phyloP scores from a whole-genome alignment of 1,140 invertebrate genomes.

The Trachelipus rathkii region DNA sequence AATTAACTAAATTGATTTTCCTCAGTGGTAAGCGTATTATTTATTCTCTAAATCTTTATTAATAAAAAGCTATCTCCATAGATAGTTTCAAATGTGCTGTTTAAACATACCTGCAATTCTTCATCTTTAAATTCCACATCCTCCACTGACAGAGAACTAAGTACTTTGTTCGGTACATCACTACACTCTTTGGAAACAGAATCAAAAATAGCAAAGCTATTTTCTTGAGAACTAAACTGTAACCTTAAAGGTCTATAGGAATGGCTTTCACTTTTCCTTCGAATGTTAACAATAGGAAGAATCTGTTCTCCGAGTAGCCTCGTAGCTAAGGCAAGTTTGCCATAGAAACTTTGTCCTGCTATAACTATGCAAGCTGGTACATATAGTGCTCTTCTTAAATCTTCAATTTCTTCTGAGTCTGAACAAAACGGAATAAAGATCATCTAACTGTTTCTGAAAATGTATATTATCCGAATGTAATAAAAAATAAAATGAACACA shows the following conservation, averaged over 20 bases:
- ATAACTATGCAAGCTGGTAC: not conserved
- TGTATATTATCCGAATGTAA: no score
- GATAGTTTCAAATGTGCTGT: not conserved
- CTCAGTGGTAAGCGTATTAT: no score
- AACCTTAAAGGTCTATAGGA: not conserved
- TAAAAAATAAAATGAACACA: no score
- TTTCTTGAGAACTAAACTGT: not conserved
- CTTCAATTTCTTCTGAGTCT: not conserved
- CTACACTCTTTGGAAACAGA: not conserved
- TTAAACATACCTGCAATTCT: not conserved
- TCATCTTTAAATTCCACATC: not conserved
- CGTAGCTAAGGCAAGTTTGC: not conserved
- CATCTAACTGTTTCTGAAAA: slow-evolving; percentile 1
- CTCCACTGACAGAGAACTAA: not conserved
- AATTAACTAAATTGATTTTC: no score
- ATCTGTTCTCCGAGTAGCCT: not conserved
- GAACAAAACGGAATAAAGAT: not conserved
- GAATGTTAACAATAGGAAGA: not conserved
- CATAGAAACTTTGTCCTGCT: not conserved
- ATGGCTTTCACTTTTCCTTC: not conserved
- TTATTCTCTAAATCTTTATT: no score
- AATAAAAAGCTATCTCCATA: no score
- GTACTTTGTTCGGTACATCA: not conserved
- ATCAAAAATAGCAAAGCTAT: not conserved
- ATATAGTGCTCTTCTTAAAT: not conserved